These are phyloP conservation scores for Eupeodes luniger DNA, from an alignment of 2,888 invertebrate genomes.

Conservation along the genomic window DNA sequence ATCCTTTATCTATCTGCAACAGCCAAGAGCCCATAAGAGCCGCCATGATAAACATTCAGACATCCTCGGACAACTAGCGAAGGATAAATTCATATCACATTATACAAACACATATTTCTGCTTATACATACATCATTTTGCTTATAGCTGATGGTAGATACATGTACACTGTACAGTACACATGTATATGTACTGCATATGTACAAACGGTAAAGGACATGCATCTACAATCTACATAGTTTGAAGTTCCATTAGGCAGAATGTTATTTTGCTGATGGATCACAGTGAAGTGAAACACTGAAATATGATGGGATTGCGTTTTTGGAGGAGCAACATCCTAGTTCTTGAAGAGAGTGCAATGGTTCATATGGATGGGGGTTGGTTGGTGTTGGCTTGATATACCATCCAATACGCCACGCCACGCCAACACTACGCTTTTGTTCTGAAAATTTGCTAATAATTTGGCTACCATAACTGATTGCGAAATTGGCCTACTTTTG, in stretches of 20 bases:
- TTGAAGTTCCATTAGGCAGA: constrained; percentile 19
- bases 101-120: constrained; percentile 7
- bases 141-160: too few species aligned
- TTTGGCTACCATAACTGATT: constrained; percentile 66
- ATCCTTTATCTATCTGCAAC: constrained; percentile 22
- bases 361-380: not conserved
- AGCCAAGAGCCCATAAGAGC: constrained; percentile 6
- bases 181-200: not conserved
- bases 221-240: constrained; percentile 8
- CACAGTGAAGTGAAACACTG: constrained; percentile 31
- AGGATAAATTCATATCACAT: constrained; percentile 24
- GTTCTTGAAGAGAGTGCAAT: constrained; percentile 30
- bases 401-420: not conserved
- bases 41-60: constrained; percentile 31
- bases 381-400: not conserved
- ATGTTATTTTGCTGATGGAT: constrained; percentile 44
- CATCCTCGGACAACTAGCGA: constrained; percentile 29
- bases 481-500: constrained; percentile 66
- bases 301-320: constrained; percentile 37
- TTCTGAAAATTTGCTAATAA: constrained; percentile 47
- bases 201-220: not conserved
- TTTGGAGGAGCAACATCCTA: not conserved
- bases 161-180: not conserved
- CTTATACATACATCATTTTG: not conserved
- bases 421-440: not conserved